Conservation (phyloP, 1,140 invertebrate genomes). For the Stegodyphus dumicola region DNA sequence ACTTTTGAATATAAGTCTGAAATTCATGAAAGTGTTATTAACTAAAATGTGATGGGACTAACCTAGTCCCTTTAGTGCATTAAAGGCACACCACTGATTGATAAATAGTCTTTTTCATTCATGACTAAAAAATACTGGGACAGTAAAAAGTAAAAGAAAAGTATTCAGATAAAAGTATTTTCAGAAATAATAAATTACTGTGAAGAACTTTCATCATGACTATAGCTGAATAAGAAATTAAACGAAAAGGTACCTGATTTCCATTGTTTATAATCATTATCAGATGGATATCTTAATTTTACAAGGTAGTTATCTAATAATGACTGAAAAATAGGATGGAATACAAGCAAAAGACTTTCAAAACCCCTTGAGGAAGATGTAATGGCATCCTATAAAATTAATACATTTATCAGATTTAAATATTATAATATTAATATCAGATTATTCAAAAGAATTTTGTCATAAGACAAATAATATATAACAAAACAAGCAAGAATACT, state of each 20-base stretch:
- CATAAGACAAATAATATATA: too few species aligned
- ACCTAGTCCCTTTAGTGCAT: too few species aligned
- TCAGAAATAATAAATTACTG: too few species aligned
- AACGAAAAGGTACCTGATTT: slow-evolving; percentile 64
- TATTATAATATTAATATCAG: slow-evolving; percentile 7
- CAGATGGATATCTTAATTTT: slow-evolving; percentile 75
- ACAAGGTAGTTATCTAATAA: slow-evolving; percentile 75
- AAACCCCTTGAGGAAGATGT: slow-evolving; percentile 71
- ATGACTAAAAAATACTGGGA: not conserved
- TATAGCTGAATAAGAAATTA: too few species aligned
- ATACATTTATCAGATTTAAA: slow-evolving; percentile 13
- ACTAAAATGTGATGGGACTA: too few species aligned
- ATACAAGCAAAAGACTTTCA: slow-evolving; percentile 69
- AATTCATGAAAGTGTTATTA: too few species aligned
- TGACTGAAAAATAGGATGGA: slow-evolving; percentile 77
- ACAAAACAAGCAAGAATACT: too few species aligned
- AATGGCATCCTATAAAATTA: slow-evolving; percentile 74
- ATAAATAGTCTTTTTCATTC: too few species aligned
- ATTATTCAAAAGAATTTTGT: not conserved
- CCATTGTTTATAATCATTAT: slow-evolving; percentile 68
- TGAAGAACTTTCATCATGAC: too few species aligned
- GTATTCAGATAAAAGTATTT: too few species aligned
- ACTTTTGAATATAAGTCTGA: too few species aligned
- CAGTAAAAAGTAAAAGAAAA: not conserved
- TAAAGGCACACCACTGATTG: too few species aligned